These are phyloP conservation scores for Dreissena rostriformis DNA, from an alignment of 1,140 invertebrate species.

Conservation along the genomic window DNA sequence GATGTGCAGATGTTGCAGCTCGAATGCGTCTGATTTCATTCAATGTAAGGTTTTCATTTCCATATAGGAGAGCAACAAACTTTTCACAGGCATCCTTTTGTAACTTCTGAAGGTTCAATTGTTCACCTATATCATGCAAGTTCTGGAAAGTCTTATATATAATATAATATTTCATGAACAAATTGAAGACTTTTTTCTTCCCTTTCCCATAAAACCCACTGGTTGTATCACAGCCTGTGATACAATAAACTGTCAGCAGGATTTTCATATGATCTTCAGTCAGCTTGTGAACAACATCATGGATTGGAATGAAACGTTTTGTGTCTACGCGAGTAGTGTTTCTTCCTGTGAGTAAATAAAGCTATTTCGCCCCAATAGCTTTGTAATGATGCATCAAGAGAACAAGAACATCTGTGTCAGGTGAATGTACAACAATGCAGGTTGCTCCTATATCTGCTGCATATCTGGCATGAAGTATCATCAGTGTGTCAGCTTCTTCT, in stretches of 20 bases:
- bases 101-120: not conserved
- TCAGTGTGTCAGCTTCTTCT: conserved; percentile 11
- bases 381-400: conserved; percentile 6
- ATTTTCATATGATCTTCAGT: conserved; percentile 13
- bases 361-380: not conserved
- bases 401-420: conserved; percentile 26
- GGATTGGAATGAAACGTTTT: conserved; percentile 30
- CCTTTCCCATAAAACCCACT: conserved; percentile 26
- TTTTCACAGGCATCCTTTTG: conserved; percentile 22
- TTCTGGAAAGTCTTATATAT: not conserved
- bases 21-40: conserved; percentile 1
- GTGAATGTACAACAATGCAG: not conserved
- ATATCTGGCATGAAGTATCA: conserved; percentile 27
- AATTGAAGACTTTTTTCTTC: conserved; percentile 30
- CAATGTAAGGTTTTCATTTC: not conserved
- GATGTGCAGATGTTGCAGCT: not conserved
- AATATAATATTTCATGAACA: not conserved
- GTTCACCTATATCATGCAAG: not conserved
- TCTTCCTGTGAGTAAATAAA: conserved; percentile 13
- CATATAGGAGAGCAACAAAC: conserved; percentile 1
- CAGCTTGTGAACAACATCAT: not conserved
- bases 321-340: conserved; percentile 1
- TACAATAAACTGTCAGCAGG: conserved; percentile 24
- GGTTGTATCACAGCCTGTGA: conserved; percentile 38
- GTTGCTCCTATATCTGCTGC: conserved; percentile 4